Conservation (phyloP, 1,140 invertebrate species). For the Heliconius nattereri region DNA sequence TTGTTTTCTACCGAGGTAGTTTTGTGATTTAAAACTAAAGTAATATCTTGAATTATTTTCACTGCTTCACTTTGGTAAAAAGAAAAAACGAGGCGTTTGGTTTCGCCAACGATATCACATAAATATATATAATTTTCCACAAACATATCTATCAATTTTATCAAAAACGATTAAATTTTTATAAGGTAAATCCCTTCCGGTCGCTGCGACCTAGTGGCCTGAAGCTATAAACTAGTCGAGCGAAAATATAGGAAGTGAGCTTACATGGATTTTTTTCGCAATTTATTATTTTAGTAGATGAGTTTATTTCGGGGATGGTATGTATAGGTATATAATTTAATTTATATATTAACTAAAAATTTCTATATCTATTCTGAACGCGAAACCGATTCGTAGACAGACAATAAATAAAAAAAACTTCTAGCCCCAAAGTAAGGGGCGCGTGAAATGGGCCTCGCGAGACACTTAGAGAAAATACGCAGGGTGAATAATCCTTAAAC, state of each 20-base stretch:
- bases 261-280: background rate
- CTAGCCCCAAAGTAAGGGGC: background rate
- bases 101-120: no score
- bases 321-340: background rate
- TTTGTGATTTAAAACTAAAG: no score
- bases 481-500: constrained; percentile 13
- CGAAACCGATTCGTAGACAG: background rate
- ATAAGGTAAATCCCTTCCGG: background rate
- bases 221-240: background rate
- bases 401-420: constrained; percentile 7
- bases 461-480: constrained; percentile 9
- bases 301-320: background rate
- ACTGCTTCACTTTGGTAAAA: no score
- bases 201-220: background rate
- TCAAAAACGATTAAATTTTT: background rate
- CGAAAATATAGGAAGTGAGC: background rate
- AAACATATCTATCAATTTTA: no score
- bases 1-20: no score
- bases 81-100: no score
- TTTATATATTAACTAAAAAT: no score
- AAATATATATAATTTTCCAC: no score
- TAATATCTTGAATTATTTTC: no score
- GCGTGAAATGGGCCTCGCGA: constrained; percentile 2
- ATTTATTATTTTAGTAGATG: constrained; percentile 5
- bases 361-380: no score